phyloP scores from a whole-genome alignment of 2,888 invertebrate genomes.

The Ophion costatus region DNA sequence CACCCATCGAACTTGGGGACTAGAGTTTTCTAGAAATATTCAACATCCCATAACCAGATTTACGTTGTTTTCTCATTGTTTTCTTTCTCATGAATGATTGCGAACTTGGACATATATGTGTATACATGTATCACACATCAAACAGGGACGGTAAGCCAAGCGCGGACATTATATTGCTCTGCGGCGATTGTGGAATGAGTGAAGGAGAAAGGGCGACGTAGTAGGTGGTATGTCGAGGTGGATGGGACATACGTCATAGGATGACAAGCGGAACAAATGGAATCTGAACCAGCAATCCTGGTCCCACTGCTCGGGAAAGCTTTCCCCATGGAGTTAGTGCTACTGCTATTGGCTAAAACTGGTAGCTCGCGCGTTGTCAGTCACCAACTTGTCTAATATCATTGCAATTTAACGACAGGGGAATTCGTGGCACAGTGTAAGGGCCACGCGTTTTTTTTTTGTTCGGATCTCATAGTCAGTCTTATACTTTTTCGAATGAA shows the following conservation, averaged over 20 bases:
- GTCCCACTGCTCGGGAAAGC: slow-evolving; percentile 58
- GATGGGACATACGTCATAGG: slow-evolving; percentile 81
- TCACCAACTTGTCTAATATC: slow-evolving; percentile 79
- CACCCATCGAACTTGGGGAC: background rate
- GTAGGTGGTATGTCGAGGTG: slow-evolving; percentile 72
- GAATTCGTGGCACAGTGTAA: background rate
- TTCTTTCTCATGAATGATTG: slow-evolving; percentile 36
- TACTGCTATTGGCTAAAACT: slow-evolving; percentile 65
- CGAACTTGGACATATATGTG: slow-evolving; percentile 32
- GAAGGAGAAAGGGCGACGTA: slow-evolving; percentile 66
- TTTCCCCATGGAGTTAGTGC: slow-evolving; percentile 52
- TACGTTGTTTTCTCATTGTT: slow-evolving; percentile 8
- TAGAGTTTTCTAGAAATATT: background rate
- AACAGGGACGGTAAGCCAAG: slow-evolving; percentile 47
- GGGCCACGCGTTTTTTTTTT: background rate
- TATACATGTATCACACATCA: slow-evolving; percentile 48
- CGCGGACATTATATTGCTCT: slow-evolving; percentile 57
- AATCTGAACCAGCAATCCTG: slow-evolving; percentile 83
- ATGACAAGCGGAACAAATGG: slow-evolving; percentile 83
- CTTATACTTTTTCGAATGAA: background rate
- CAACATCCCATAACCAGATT: background rate
- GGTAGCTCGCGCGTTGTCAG: slow-evolving; percentile 66
- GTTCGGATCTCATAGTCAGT: slow-evolving; percentile 4
- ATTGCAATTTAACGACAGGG: slow-evolving; percentile 64
- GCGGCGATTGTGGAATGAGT: slow-evolving; percentile 43